Base-by-base conservation (phyloP, 37 sponge, comb jelly and placozoan genomes). In the Amphimedon queenslandica region DNA sequence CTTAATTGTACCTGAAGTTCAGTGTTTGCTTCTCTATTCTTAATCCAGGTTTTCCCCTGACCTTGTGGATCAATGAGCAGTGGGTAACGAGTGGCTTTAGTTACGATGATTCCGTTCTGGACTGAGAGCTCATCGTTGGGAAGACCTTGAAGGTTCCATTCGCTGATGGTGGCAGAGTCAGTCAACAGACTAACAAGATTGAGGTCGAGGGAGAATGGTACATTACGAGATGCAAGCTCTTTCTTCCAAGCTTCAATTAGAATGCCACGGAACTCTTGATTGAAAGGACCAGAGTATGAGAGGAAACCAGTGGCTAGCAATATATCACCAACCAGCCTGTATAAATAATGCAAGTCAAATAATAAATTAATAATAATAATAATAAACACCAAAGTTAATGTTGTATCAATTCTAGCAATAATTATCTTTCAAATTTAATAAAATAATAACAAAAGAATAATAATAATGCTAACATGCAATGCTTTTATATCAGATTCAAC, bases 21-120 rank as follows among this genome's bases (percentile, higher is more conserved):
- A 13, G 38, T 57, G 0, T 28, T 43, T 3, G 79, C 72, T 65
- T 96, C 97, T 41, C 87, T 80, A 80, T 87, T 92, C 82, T 92
- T 98, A 72, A 98, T 86, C 99, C 99, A 98, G 57, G 69, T 85
- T 81, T 98, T 98, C 55, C 84, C 99, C 70, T 98, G 99, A 24
- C 95, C 99, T 80, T 92, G 61, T 18, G 99, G 99, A 75, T 99
- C 99, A 25, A 99, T 95, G 55, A 99, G 86, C 29, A 99, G 90
- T 4, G 99, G 99, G 67, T 92, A 99, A 20, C 99, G 78, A 0
- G 99, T 93, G 36, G 99, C 96, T 42, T 95, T 95, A 55, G 99
- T 99, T n/a, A 95, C 96, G 71, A 99, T 99, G 75, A 95, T 99
- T 34, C 99, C 99, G 69, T 99, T 99, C 69, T 99, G 99, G 11